These are phyloP conservation scores for Sarcophaga variegata DNA, from an alignment of 2,888 invertebrate genomes.

Conservation along the genomic window DNA sequence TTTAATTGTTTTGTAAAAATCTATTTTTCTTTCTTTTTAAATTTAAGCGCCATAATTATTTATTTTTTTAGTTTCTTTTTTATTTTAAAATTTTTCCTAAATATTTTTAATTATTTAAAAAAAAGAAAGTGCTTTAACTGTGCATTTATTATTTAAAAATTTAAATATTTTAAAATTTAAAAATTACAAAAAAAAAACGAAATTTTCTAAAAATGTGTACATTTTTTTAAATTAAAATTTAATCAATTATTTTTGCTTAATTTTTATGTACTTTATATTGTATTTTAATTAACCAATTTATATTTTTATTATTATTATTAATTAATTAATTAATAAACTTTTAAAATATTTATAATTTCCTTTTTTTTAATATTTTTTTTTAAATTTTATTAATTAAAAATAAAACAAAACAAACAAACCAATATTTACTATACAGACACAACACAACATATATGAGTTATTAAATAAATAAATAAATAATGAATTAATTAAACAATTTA, in stretches of 20 bases:
- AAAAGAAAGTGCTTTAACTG: slow-evolving; percentile 59
- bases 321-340: not conserved
- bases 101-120: slow-evolving; percentile 20
- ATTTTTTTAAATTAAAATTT: slow-evolving; percentile 46
- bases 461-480: not conserved
- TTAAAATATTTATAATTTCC: not conserved
- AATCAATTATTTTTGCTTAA: slow-evolving; percentile 33
- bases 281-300: slow-evolving; percentile 12
- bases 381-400: not conserved
- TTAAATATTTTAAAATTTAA: too few species aligned
- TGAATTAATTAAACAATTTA: not conserved
- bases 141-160: slow-evolving; percentile 60
- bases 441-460: not conserved
- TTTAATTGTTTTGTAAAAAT: slow-evolving; percentile 22
- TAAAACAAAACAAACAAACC: not conserved
- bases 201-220: slow-evolving; percentile 51
- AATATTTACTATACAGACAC: not conserved
- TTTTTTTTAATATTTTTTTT: not conserved
- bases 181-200: slow-evolving; percentile 8
- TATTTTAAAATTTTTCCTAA: slow-evolving; percentile 21
- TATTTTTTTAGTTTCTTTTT: slow-evolving; percentile 31
- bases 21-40: slow-evolving; percentile 12
- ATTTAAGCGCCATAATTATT: slow-evolving; percentile 55
- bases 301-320: not conserved
- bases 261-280: slow-evolving; percentile 53